phyloP scores from a whole-genome alignment of 2,888 invertebrate genomes.

The Trachelus iudaicus region DNA sequence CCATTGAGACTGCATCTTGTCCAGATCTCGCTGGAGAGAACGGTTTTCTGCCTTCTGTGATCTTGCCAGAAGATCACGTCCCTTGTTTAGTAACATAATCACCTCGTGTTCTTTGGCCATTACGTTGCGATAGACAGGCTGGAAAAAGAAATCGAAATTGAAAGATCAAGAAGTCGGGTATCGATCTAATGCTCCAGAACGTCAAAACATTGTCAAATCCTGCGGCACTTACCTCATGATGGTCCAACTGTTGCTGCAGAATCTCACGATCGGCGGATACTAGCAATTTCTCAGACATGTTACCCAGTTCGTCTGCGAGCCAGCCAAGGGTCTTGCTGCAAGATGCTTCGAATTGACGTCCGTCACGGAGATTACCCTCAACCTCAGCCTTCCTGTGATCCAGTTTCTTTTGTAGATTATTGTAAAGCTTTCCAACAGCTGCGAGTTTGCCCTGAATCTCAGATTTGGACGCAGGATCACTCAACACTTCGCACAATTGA shows the following conservation, averaged over 20 bases:
- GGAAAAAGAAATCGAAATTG: conserved; percentile 39
- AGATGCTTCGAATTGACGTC: conserved; percentile 88
- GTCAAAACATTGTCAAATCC: neutral
- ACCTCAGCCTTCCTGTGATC: conserved; percentile 92
- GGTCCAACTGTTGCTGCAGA: conserved; percentile 86
- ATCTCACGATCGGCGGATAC: conserved; percentile 89
- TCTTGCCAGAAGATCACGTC: conserved; percentile 75
- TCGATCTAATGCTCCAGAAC: neutral
- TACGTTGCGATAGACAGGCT: conserved; percentile 88
- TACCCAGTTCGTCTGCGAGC: conserved; percentile 84
- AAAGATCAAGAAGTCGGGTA: neutral
- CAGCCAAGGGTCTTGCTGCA: conserved; percentile 91
- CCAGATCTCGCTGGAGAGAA: conserved; percentile 81
- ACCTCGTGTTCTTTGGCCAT: conserved; percentile 92
- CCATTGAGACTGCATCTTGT: conserved; percentile 92
- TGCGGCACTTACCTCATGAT: conserved; percentile 74
- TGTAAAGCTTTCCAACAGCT: conserved; percentile 88
- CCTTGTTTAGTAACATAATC: conserved; percentile 93
- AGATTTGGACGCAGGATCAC: conserved; percentile 89
- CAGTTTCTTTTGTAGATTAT: conserved; percentile 88
- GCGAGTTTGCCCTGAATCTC: conserved; percentile 91
- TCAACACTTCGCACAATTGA: conserved; percentile 85
- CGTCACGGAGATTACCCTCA: conserved; percentile 86
- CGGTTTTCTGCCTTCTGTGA: conserved; percentile 69
- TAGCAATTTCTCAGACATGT: conserved; percentile 79